Evolutionary conservation across 2,888 invertebrate species (phyloP), one percentile per base, ranked within the genome.

Genomic region (Euphydryas editha): DNA sequence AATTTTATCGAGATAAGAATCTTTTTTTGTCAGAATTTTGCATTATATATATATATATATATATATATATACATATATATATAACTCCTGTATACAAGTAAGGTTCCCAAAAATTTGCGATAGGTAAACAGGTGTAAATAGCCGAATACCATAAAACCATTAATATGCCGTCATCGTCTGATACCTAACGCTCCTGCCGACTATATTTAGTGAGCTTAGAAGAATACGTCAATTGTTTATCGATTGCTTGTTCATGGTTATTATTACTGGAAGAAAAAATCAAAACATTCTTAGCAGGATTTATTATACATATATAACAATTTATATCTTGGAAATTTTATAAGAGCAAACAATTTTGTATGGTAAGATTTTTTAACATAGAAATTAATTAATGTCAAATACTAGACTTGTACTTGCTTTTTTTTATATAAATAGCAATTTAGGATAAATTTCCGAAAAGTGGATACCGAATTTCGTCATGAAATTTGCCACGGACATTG

Each of bases 171-270:
- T 69, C 66, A 69, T 65, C 69, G 56, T 65, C 39, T 44, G 15
- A n/a, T 65, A 68, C 68, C 62, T 69, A 55, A 30, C 60, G 39
- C 37, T 42, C 56, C 18, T n/a, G 42, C 36, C 57, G 62, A 51
- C 70, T 68, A 68, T 63, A 67, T 67, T 65, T 67, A 70, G 70
- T 67, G 44, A 49, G 49, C 59, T 62, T 62, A 65, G 62, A 64
- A 65, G 59, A 49, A 49, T 61, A 66, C 44, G 57, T 56, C 62
- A 62, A 65, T 65, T 65, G 67, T 67, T 65, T 70, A 70, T 59
- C 11, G 30, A 37, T 46, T 17, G 59, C 51, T 64, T 59, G 59
- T 64, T 64, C 47, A 58, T 36, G 11, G 44, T 58, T 37, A 54
- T 54, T 54, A 54, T 21, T 51, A 49, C 51, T 6, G 8, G 24